Evolutionary conservation across 2,888 invertebrate species (phyloP).

Genomic region (Machimus rusticus): DNA sequence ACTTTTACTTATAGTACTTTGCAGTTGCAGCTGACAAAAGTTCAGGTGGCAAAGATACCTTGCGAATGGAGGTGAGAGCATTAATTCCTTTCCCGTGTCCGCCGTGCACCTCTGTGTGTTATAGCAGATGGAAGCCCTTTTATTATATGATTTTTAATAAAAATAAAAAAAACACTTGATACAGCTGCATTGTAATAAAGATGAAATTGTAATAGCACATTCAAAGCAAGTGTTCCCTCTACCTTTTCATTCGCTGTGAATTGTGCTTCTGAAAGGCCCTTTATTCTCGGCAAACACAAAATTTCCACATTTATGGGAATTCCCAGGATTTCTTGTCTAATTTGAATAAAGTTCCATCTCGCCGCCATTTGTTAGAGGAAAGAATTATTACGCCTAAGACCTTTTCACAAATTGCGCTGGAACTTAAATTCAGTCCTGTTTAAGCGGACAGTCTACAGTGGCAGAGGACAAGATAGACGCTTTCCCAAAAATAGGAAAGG

Average conservation of each 20-base stretch:
- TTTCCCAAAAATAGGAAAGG: not conserved
- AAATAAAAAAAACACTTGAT: not conserved
- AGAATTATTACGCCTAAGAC: not conserved
- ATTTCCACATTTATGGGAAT: not conserved
- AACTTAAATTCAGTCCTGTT: not conserved
- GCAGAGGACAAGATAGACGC: not conserved
- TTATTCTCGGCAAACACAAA: not conserved
- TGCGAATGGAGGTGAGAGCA: not conserved
- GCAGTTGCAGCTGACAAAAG: not conserved
- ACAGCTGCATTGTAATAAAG: conserved; percentile 25
- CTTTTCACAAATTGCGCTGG: not conserved
- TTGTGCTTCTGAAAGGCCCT: not conserved
- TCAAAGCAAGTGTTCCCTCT: not conserved
- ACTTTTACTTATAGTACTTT: not conserved
- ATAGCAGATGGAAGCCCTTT: not conserved
- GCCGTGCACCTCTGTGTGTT: not conserved
- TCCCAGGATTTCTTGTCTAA: not conserved
- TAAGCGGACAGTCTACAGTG: not conserved
- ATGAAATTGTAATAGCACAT: conserved; percentile 27
- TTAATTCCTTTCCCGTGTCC: conserved; percentile 18
- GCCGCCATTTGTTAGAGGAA: not conserved
- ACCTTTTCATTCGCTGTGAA: not conserved
- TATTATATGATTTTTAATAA: conserved; percentile 22
- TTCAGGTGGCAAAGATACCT: conserved; percentile 20
- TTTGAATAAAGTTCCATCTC: not conserved